These are phyloP conservation scores for Anastrepha obliqua DNA, from an alignment of 1,140 invertebrate species.

Conservation along the genomic window DNA sequence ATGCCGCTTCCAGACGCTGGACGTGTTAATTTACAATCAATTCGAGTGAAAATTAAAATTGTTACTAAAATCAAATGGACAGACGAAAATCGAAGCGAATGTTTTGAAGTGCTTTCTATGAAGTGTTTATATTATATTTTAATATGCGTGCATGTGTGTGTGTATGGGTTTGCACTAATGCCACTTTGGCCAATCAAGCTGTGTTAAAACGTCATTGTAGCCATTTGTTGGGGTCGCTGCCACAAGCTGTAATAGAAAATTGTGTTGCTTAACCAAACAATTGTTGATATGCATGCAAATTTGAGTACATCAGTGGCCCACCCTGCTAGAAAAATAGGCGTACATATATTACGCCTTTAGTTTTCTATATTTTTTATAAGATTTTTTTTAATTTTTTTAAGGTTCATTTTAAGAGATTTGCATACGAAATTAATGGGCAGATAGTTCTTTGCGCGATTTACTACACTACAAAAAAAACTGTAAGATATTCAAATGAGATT, in stretches of 20 bases:
- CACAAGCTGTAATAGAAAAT: background rate
- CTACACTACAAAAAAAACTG: background rate
- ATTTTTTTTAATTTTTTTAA: background rate
- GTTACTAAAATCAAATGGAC: background rate
- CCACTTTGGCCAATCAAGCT: background rate
- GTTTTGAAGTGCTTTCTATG: background rate
- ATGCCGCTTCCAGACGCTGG: background rate
- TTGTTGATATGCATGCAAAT: background rate
- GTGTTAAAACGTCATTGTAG: background rate
- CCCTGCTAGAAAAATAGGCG: background rate
- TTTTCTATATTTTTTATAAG: background rate
- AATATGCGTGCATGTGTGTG: background rate
- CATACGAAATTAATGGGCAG: background rate
- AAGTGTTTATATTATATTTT: background rate
- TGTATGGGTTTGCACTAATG: background rate
- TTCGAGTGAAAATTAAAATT: background rate
- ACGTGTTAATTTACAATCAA: slow-evolving; percentile 35
- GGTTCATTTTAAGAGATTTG: background rate
- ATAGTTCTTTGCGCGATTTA: background rate
- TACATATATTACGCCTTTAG: background rate
- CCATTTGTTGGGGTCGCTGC: background rate
- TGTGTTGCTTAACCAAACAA: background rate
- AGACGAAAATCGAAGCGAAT: slow-evolving; percentile 13
- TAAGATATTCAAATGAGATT: too few relatives aligned
- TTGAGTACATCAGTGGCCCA: background rate